A percentile compares a stretch with the other conserved stretches of the same genome.
Evolutionary conservation across 2,888 invertebrate genomes (phyloP).

Genomic region (Autographa pulchrina): DNA sequence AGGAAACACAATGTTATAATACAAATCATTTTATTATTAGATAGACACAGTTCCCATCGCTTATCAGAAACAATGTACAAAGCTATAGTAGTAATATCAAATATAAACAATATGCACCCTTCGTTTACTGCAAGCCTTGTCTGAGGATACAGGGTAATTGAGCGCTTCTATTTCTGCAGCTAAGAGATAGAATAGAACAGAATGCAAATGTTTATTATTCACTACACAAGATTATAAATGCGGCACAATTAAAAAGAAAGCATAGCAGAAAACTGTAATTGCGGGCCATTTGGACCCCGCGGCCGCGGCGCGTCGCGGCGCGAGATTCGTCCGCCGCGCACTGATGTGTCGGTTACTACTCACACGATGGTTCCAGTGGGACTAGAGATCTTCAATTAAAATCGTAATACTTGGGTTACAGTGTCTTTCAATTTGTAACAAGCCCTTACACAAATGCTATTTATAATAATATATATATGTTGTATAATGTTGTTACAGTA

Average conservation of each 20-base stretch:
- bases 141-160: conserved; percentile 88
- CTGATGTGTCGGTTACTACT: conserved; percentile 75
- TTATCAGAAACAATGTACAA: conserved; percentile 93
- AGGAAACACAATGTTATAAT: conserved; percentile 86
- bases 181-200: conserved; percentile 84
- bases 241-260: conserved; percentile 85
- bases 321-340: conserved; percentile 65
- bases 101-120: conserved; percentile 90
- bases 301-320: conserved; percentile 59
- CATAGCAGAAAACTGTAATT: conserved; percentile 81
- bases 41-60: conserved; percentile 93
- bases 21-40: conserved; percentile 92
- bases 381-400: conserved; percentile 92
- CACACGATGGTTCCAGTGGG: conserved; percentile 90
- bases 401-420: conserved; percentile 91
- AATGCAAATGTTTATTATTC: conserved; percentile 87
- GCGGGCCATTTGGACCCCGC: conserved; percentile 59
- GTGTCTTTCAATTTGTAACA: conserved; percentile 89
- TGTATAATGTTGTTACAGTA: conserved; percentile 89
- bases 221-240: conserved; percentile 87
- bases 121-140: conserved; percentile 89
- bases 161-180: conserved; percentile 88
- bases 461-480: conserved; percentile 86
- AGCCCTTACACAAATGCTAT: conserved; percentile 91
- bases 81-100: conserved; percentile 91